A percentile compares a stretch with the other conserved stretches of the same genome.
Conservation (phyloP, 2,888 invertebrate genomes). For the Bembecia ichneumoniformis region DNA sequence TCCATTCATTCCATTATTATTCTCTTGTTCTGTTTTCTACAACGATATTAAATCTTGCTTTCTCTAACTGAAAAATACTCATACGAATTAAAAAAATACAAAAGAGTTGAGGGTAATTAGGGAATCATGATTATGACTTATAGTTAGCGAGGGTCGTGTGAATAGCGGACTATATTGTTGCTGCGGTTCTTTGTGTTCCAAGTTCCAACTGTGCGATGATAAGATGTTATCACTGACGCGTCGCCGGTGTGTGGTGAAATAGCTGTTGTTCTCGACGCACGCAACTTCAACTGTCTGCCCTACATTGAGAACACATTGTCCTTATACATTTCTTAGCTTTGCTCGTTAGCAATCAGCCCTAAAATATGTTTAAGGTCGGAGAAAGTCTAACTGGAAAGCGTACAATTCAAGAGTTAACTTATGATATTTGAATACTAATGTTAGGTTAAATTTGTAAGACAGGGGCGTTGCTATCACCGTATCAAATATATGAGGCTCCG, state of each 20-base stretch:
- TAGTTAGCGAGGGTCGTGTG: constrained; percentile 11
- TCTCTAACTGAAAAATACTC: neutral
- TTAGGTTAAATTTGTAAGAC: no score
- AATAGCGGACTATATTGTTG: constrained; percentile 5
- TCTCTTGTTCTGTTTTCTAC: no score
- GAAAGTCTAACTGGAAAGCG: no score
- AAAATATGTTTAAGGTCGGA: no score
- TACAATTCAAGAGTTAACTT: no score
- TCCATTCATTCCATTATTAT: neutral
- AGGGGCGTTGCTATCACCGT: no score
- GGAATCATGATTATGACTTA: neutral
- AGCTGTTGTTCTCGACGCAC: constrained; percentile 54
- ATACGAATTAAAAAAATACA: neutral
- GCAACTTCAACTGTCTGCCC: constrained; percentile 34
- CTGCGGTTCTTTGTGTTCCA: neutral
- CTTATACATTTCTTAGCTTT: neutral
- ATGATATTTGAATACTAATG: no score
- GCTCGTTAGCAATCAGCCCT: no score
- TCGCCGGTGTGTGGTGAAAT: constrained; percentile 33
- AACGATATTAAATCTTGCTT: no score
- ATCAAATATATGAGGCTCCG: no score
- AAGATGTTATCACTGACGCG: constrained; percentile 48
- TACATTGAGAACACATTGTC: constrained; percentile 17
- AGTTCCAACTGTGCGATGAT: constrained; percentile 1
- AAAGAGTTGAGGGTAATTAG: neutral